Base-by-base conservation (phyloP, 2,797 vertebrate genomes). In the Etheostoma nigrum region DNA sequence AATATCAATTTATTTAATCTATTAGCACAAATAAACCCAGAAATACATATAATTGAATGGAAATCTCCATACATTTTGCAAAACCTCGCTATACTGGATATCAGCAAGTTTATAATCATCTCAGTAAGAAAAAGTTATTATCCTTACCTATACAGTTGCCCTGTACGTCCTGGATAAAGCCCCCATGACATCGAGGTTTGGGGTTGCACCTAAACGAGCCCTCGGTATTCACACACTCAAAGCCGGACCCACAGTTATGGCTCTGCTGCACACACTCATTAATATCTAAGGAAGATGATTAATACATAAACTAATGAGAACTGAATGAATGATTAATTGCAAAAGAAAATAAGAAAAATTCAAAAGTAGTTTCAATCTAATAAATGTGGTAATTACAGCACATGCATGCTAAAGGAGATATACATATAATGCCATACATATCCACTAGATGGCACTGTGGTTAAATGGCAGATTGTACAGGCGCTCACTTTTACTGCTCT, bases 181-280 rank as follows among this genome's bases (percentile, higher is more conserved):
- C 97, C 0, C 91, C 90, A 73, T 96, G 88, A 89, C 97, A 99
- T 49, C 87, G 94, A 18, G 94, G 88, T 86, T 90, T 95, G 1
- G 95, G 90, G 83, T 94, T 93, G 78, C 97, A 99, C 91, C 94
- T 95, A 94, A 98, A 99, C 0, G 97, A 98, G 1, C 97, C 97
- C 62, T 92, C 85, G 0, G 95, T 96, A 79, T 98, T 99, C 86
- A 96, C 95, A 76, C 97, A 99, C 25, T 94, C 83, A 7, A 93
- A 95, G 83, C 93, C 94, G 0, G 72, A 79, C 25, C 93, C 94
- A 67, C 97, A 99, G 84, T 87, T 94, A 53, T 97, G 95, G 1
- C 86, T 95, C 79, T 86, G 91, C 75, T 83, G 86, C 27, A 58
- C 76, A 21, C 97, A 99, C 74, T 99, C 97, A 1, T 99, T 87